phyloP scores from a whole-genome alignment of 2,888 invertebrate species.

The Stomorhina lunata region DNA sequence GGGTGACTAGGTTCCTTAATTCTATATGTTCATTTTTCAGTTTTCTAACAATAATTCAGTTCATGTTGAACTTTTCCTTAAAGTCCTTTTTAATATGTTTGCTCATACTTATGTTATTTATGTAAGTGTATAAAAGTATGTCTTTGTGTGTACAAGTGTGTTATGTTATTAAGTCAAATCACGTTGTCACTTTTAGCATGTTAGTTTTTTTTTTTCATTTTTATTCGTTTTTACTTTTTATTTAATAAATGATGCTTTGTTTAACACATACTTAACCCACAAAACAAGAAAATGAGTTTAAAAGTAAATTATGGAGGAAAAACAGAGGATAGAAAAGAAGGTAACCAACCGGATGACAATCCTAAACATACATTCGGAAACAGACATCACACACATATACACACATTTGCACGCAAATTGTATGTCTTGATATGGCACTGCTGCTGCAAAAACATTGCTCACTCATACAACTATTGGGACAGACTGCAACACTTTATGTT shows the following conservation, averaged over 20 bases:
- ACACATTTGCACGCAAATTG: not conserved
- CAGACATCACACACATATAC: not conserved
- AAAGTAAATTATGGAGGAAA: not conserved
- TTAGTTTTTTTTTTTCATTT: not conserved
- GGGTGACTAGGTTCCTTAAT: no score
- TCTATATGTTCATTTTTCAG: not conserved
- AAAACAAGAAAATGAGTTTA: constrained; percentile 40
- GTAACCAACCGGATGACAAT: constrained; percentile 60
- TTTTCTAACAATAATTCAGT: constrained; percentile 27
- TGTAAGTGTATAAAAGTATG: not conserved
- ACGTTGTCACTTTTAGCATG: constrained; percentile 57
- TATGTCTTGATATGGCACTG: not conserved
- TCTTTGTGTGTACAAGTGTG: not conserved
- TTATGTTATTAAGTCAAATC: constrained; percentile 58
- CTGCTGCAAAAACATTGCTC: not conserved
- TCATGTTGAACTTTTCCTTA: constrained; percentile 38
- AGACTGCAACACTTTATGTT: no score
- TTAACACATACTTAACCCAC: constrained; percentile 65
- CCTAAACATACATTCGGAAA: constrained; percentile 45
- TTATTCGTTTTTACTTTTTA: constrained; percentile 40
- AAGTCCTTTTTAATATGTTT: constrained; percentile 40
- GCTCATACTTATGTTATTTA: not conserved
- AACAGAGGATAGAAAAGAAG: constrained; percentile 24
- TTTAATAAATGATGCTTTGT: constrained; percentile 65
- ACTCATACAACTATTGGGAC: no score